phyloP scores from a whole-genome alignment of 92 coral and sea anemone species.

The Blastomussa wellsi region DNA sequence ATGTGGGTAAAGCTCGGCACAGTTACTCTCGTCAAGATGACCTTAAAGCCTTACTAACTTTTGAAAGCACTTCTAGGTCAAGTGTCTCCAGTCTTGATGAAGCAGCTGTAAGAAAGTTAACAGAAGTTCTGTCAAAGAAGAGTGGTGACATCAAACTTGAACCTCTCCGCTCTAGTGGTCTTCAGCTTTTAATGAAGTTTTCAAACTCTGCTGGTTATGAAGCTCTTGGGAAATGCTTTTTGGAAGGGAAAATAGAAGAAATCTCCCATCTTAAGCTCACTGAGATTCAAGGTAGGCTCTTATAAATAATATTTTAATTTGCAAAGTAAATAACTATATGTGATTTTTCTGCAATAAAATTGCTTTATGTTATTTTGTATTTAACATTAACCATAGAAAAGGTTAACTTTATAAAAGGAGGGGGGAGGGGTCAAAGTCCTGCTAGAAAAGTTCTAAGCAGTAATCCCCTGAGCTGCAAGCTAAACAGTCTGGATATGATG shows the following conservation, averaged over 20 bases:
- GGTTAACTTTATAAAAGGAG: no score
- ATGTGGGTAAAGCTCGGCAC: slow-evolving; percentile 37
- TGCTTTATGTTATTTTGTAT: background rate
- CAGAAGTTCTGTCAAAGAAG: slow-evolving; percentile 43
- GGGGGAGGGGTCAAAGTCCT: no score
- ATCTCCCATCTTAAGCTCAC: slow-evolving; percentile 65
- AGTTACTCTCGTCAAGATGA: slow-evolving; percentile 36
- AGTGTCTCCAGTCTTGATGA: slow-evolving; percentile 40
- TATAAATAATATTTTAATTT: background rate
- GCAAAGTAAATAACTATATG: background rate
- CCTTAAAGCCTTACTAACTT: slow-evolving; percentile 63
- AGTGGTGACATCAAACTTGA: slow-evolving; percentile 56
- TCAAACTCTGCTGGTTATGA: slow-evolving; percentile 49
- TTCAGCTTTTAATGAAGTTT: slow-evolving; percentile 65
- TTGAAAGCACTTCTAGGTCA: slow-evolving; percentile 35
- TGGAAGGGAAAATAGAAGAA: slow-evolving; percentile 57
- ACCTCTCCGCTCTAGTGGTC: slow-evolving; percentile 54
- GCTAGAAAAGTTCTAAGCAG: no score
- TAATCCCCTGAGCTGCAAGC: background rate
- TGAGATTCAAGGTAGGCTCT: slow-evolving; percentile 74
- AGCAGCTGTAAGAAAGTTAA: slow-evolving; percentile 44
- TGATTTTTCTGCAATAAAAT: background rate
- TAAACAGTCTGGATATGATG: background rate
- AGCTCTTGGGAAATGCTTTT: slow-evolving; percentile 68
- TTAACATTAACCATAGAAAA: no score